Base-by-base conservation (phyloP, 2,888 invertebrate species). In the Callosobruchus maculatus region DNA sequence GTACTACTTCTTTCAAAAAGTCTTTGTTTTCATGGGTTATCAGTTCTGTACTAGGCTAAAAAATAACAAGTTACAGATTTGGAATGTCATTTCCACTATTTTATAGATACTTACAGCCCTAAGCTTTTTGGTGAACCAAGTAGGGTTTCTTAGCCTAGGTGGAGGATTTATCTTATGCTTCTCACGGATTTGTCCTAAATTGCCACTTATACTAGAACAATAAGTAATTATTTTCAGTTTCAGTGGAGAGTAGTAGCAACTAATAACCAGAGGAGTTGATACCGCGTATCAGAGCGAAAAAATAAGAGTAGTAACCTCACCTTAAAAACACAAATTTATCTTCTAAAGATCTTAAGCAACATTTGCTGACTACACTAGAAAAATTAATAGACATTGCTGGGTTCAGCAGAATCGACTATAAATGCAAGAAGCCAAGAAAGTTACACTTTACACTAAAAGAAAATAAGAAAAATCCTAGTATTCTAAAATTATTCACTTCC, bases 1-100 rank as follows among this genome's bases (percentile, higher is more conserved):
- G 89, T 30, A 94, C 88, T 0, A 94, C 88, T 89, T 97, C 94
- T 82, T 93, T 90, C 20, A 98, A 85, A 86, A 97, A 98, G 71
- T 90, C 89, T 84, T 90, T 88, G 85, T 97, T 98, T 81, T 96
- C 95, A 73, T 87, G 81, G 0, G 95, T 95, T 21, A 97, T 83
- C 73, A 89, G 86, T 79, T 96, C 95, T 79, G 94, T 90, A 78
- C 89, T 89, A 77, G 88, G 84, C 93, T 94, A 82, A 67, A 84
- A 86, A 77, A 77, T 77, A 70, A 75, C 66, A 76, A 66, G 72
- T 4, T 66, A 70, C 31, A 74, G 70, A 70, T 68, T 70, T 70
- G 4, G 26, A 68, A 68, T 21, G 7, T 3, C 1, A 1, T 0
- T 22, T 70, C 21, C 70, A 70, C 9, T 49, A 68, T 21, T 2